Evolutionary conservation across 2,797 vertebrate species (phyloP).

Genomic region (Fistularia commersonii): DNA sequence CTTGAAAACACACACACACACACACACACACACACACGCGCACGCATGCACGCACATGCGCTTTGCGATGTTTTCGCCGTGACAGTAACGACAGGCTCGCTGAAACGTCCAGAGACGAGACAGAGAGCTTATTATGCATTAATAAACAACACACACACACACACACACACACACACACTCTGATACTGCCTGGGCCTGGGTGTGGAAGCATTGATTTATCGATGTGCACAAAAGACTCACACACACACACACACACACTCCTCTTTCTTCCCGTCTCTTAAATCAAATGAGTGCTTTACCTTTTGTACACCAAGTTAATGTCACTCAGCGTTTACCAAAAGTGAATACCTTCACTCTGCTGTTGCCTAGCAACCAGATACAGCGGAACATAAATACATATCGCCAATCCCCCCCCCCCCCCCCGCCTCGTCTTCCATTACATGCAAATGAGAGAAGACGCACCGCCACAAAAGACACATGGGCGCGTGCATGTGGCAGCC

Average conservation of each 20-base stretch:
- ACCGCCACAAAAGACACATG: too few species aligned
- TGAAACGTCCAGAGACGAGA: too few species aligned
- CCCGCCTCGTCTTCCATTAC: conserved; percentile 25
- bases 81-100: too few species aligned
- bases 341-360: conserved; percentile 82
- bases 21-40: conserved; percentile 5
- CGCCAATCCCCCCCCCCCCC: conserved; percentile 18
- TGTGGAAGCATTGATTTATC: conserved; percentile 15
- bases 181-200: neutral
- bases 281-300: conserved; percentile 61
- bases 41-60: too few species aligned
- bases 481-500: too few species aligned
- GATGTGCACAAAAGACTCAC: conserved; percentile 16
- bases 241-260: conserved; percentile 14
- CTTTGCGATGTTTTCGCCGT: too few species aligned
- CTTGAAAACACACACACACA: too few species aligned
- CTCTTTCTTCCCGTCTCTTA: conserved; percentile 53
- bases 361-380: conserved; percentile 84
- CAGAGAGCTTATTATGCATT: neutral
- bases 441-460: conserved; percentile 34
- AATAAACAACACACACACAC: conserved; percentile 9
- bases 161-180: conserved; percentile 9
- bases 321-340: conserved; percentile 84
- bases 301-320: conserved; percentile 75
- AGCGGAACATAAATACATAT: conserved; percentile 67